Base-by-base conservation (phyloP, 1,140 invertebrate genomes). In the Drosophila grimshawi region DNA sequence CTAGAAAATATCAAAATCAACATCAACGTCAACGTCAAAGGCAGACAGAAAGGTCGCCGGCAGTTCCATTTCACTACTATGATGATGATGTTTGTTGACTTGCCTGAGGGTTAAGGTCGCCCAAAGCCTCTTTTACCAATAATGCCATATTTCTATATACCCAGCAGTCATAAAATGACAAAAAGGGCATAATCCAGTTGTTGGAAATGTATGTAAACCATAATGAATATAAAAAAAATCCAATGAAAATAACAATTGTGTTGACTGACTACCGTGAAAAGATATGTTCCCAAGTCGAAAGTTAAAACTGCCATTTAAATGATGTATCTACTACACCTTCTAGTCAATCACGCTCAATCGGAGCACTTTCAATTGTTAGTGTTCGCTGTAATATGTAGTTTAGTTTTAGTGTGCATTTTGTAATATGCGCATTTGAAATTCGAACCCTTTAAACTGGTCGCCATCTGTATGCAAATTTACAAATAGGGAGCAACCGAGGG, bases 381-480 rank as follows among this genome's bases (percentile, higher is more conserved):
- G 32, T 51, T 61, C 49, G 55, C 75, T 78, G 78, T 60, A 43
- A 74, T 19, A 19, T 19, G 19, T 70, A 67, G 74, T 78, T 66
- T 65, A 33, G 5, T 19, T 59, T 51, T 32, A 55, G 55, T 57
- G 11, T 6, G 33, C 67, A 64, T 55, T 70, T 59, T 33, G 10
- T 56, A 56, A 59, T 64, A 53, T 39, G 64, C 10, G 29, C 74
- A 46, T 51, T 62, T 19, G 11, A 56, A 67, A 67, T 39, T 51
- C 11, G 46, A 77, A 48, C 37, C 60, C 61, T 52, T 52, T 4
- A 6, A 48, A 52, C 29, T 65, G 66, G 62, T 63, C 76, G 71
- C 76, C 80, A 82, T 76, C 52, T 82, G 76, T 62, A 83, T 68
- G 76, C 67, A 79, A 80, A 79, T 83, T 76, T 59, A 30, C n/a